Evolutionary conservation across 2,888 invertebrate species (phyloP).

Genomic region (Eristalis pertinax): DNA sequence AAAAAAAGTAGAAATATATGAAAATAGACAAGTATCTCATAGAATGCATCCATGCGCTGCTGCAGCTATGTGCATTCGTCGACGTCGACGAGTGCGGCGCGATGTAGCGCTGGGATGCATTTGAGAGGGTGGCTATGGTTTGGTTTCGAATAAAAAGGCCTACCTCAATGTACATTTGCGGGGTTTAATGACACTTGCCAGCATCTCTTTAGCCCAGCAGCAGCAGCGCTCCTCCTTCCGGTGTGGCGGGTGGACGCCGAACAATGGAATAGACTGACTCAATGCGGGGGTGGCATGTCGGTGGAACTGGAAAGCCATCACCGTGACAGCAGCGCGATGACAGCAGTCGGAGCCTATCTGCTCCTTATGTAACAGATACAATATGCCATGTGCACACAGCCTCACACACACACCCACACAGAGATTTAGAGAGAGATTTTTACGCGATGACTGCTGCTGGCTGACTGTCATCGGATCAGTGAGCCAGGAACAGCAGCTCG

Average conservation of each 20-base stretch:
- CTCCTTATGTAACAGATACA: slow-evolving; percentile 62
- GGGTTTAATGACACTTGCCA: slow-evolving; percentile 72
- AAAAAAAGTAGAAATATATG: slow-evolving; percentile 5
- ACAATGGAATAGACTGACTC: slow-evolving; percentile 10
- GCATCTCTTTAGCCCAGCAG: slow-evolving; percentile 19
- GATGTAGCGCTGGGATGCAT: not conserved
- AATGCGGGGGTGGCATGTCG: not conserved
- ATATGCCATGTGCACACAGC: slow-evolving; percentile 19
- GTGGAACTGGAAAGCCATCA: slow-evolving; percentile 8
- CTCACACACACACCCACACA: slow-evolving; percentile 1
- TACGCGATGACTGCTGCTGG: slow-evolving; percentile 38
- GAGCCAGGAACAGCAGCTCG: not conserved
- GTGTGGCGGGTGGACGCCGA: not conserved
- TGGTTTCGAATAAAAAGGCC: slow-evolving; percentile 49
- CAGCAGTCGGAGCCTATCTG: slow-evolving; percentile 70
- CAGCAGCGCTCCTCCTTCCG: slow-evolving; percentile 27
- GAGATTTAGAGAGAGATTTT: slow-evolving; percentile 50
- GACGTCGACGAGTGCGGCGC: slow-evolving; percentile 14
- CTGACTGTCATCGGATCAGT: slow-evolving; percentile 48
- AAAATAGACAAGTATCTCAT: slow-evolving; percentile 55
- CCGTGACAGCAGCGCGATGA: slow-evolving; percentile 49
- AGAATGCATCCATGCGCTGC: slow-evolving; percentile 37
- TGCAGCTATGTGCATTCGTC: slow-evolving; percentile 55
- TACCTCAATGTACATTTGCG: slow-evolving; percentile 67
- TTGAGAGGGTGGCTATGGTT: slow-evolving; percentile 5